phyloP scores from a whole-genome alignment of 2,113 vertebrate species.

The Brachypodius melanocephalos region DNA sequence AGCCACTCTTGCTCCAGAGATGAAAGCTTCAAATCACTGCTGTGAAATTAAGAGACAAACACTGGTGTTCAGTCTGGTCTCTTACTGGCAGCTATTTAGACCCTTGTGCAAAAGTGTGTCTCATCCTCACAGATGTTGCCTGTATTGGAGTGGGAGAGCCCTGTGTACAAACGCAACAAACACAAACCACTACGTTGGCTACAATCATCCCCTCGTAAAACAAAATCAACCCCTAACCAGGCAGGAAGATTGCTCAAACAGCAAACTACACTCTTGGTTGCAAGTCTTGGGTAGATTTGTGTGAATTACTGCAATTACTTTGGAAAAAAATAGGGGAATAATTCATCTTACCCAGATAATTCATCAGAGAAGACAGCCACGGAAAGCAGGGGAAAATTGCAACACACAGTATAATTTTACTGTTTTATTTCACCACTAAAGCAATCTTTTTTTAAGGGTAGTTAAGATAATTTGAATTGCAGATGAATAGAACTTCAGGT shows the following conservation, averaged over 20 bases:
- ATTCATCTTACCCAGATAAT: background rate
- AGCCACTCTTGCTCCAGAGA: background rate
- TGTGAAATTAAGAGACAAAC: background rate
- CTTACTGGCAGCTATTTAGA: background rate
- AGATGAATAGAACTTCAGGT: background rate
- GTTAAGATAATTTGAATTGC: background rate
- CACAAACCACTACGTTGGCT: background rate
- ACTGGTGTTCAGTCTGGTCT: background rate
- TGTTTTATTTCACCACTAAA: background rate
- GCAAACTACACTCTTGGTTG: background rate
- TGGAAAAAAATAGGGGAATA: background rate
- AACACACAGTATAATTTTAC: background rate
- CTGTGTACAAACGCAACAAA: background rate
- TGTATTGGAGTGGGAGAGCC: background rate
- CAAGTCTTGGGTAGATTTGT: background rate
- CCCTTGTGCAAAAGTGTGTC: fast-evolving
- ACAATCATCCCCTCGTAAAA: background rate
- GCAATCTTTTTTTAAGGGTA: background rate
- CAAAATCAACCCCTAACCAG: background rate
- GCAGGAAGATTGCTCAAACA: background rate
- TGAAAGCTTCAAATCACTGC: background rate
- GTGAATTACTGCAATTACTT: background rate
- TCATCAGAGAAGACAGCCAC: background rate
- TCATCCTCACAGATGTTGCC: background rate
- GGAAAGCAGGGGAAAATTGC: background rate